Evolutionary conservation across 1,140 invertebrate species (phyloP).

Genomic region (Ridgeia piscesae): DNA sequence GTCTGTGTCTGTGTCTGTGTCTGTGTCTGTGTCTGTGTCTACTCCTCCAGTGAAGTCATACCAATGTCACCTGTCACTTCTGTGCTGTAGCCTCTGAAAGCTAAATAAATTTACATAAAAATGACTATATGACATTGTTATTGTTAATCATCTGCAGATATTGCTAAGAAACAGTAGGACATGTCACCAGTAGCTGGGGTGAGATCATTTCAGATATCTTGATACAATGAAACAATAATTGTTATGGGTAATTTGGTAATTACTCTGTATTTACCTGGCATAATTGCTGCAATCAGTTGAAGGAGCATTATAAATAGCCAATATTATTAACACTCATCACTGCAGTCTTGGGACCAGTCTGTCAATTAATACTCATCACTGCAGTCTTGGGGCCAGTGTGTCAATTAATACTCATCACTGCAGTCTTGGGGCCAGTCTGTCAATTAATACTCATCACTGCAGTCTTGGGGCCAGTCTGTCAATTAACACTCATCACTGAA

Average conservation of each 20-base stretch:
- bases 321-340: background rate
- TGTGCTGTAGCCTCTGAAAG: too few species aligned
- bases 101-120: too few species aligned
- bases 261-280: background rate
- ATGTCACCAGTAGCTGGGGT: background rate
- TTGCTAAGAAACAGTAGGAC: background rate
- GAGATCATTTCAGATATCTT: background rate
- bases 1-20: too few species aligned
- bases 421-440: background rate
- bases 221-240: background rate
- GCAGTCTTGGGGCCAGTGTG: background rate
- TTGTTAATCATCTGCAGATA: background rate
- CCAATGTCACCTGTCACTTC: background rate
- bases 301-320: background rate
- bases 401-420: background rate
- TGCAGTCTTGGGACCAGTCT: background rate
- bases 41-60: too few species aligned
- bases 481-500: background rate
- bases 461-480: background rate
- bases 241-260: background rate
- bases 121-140: too few species aligned
- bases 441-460: background rate
- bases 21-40: too few species aligned
- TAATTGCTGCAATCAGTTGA: background rate
- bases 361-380: background rate